A percentile compares a stretch with the other conserved stretches of the same genome.
Conservation (phyloP, 2,113 vertebrate genomes). For the Cygnus atratus region DNA sequence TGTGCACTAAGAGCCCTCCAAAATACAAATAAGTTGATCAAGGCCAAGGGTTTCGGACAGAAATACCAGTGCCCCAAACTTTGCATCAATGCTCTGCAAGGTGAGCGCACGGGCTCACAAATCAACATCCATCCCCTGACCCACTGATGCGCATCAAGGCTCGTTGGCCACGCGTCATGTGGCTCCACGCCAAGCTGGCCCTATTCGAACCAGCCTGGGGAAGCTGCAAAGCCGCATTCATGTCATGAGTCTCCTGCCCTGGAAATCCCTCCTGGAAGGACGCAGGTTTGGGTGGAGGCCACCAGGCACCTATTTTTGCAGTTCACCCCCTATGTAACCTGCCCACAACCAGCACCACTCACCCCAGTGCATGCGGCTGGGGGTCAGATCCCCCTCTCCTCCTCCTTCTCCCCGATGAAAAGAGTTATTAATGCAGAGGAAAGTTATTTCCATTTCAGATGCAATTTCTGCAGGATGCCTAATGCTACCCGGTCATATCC, state of each 20-base stretch:
- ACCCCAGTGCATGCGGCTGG: accelerated
- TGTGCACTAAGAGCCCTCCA: not conserved
- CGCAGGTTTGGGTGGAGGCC: not conserved
- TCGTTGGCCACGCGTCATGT: not conserved
- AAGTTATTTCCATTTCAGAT: not conserved
- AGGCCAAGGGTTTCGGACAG: not conserved
- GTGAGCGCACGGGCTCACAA: accelerated
- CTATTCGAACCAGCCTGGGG: not conserved
- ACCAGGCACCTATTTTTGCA: not conserved
- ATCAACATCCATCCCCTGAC: not conserved
- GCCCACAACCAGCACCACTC: not conserved
- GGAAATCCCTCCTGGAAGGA: not conserved
- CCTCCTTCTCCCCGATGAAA: not conserved
- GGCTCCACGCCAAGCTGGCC: not conserved
- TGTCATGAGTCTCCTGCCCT: accelerated
- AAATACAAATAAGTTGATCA: not conserved
- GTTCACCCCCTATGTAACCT: not conserved
- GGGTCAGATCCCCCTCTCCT: not conserved
- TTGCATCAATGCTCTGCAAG: not conserved
- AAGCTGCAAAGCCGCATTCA: not conserved
- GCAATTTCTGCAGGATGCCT: not conserved
- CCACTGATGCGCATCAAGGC: not conserved
- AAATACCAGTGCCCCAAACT: not conserved
- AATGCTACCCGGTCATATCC: accelerated
- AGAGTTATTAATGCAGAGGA: not conserved